These are phyloP conservation scores for Drosophila parthenogenetica DNA, from an alignment of 2,888 invertebrate genomes.

Conservation along the genomic window DNA sequence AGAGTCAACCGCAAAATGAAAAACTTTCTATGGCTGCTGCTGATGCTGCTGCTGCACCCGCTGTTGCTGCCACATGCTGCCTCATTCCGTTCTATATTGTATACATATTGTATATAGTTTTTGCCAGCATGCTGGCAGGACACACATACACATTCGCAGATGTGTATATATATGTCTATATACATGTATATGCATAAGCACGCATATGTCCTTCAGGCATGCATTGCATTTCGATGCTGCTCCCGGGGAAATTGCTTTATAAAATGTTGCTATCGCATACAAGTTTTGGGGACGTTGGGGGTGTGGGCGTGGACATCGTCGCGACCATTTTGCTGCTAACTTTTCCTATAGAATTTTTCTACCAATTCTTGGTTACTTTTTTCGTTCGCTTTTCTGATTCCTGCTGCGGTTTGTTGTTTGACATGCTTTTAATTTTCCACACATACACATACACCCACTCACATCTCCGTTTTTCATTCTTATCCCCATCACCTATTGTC, in stretches of 20 bases:
- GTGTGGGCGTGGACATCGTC: slow-evolving; percentile 60
- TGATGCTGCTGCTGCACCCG: slow-evolving; percentile 14
- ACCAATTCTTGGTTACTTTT: slow-evolving; percentile 17
- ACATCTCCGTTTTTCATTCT: slow-evolving; percentile 14
- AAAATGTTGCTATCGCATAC: slow-evolving; percentile 74
- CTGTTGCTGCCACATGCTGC: slow-evolving; percentile 10
- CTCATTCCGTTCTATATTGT: slow-evolving; percentile 53
- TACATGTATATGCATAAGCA: slow-evolving; percentile 38
- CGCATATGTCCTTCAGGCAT: slow-evolving; percentile 69
- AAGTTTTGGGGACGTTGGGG: slow-evolving; percentile 44
- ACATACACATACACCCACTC: neutral
- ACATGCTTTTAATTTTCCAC: slow-evolving; percentile 74
- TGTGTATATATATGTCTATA: slow-evolving; percentile 3
- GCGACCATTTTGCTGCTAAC: slow-evolving; percentile 50
- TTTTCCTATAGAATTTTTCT: slow-evolving; percentile 34
- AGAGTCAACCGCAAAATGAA: slow-evolving; percentile 79
- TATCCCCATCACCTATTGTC: slow-evolving; percentile 26
- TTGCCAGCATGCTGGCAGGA: slow-evolving; percentile 36
- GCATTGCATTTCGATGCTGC: slow-evolving; percentile 75
- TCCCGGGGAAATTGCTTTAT: slow-evolving; percentile 75
- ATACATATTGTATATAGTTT: slow-evolving; percentile 71
- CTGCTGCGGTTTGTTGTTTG: slow-evolving; percentile 60
- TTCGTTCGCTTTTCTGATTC: slow-evolving; percentile 37
- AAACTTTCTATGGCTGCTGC: slow-evolving; percentile 74
- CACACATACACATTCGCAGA: slow-evolving; percentile 25